Percentiles rank a stretch among this genome's conserved stretches.
Conservation (phyloP, 2,888 invertebrate genomes). For the Sicus ferrugineus region DNA sequence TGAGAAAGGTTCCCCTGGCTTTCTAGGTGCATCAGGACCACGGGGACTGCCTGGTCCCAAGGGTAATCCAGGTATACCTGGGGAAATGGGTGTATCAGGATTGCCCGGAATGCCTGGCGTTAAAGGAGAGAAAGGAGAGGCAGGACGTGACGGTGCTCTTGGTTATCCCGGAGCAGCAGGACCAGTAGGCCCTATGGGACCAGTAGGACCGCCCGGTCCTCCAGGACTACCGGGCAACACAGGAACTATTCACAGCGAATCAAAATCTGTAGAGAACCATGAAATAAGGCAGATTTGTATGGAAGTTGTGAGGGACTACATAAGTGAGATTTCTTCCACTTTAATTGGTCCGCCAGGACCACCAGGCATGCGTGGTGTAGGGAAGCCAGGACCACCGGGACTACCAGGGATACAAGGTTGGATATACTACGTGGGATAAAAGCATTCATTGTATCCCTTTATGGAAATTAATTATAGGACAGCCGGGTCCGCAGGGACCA, state of each 20-base stretch:
- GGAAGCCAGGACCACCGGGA: slow-evolving; percentile 75
- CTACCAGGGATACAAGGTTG: slow-evolving; percentile 67
- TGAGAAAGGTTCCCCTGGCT: slow-evolving; percentile 47
- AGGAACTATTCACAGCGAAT: slow-evolving; percentile 44
- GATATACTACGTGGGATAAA: not conserved
- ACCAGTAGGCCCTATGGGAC: slow-evolving; percentile 65
- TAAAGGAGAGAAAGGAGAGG: slow-evolving; percentile 44
- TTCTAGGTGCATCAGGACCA: slow-evolving; percentile 54
- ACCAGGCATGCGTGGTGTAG: slow-evolving; percentile 72
- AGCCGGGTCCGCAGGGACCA: slow-evolving; percentile 68
- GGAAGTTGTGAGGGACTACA: slow-evolving; percentile 78
- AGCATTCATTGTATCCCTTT: not conserved
- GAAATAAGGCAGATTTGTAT: slow-evolving; percentile 85
- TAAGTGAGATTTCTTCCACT: slow-evolving; percentile 73
- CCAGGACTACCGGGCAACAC: slow-evolving; percentile 64
- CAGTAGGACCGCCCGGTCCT: slow-evolving; percentile 60
- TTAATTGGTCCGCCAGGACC: slow-evolving; percentile 74
- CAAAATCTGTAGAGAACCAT: slow-evolving; percentile 62
- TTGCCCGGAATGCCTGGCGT: slow-evolving; percentile 66
- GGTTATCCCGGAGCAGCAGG: slow-evolving; percentile 71
- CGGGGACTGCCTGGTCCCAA: slow-evolving; percentile 69
- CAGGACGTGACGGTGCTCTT: slow-evolving; percentile 38
- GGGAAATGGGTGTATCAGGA: slow-evolving; percentile 68
- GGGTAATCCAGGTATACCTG: slow-evolving; percentile 69
- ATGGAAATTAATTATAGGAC: slow-evolving; percentile 62